Percentiles rank a stretch among this genome's conserved stretches.
phyloP scores from a whole-genome alignment of 2,797 vertebrate species.

The Artibeus lituratus region DNA sequence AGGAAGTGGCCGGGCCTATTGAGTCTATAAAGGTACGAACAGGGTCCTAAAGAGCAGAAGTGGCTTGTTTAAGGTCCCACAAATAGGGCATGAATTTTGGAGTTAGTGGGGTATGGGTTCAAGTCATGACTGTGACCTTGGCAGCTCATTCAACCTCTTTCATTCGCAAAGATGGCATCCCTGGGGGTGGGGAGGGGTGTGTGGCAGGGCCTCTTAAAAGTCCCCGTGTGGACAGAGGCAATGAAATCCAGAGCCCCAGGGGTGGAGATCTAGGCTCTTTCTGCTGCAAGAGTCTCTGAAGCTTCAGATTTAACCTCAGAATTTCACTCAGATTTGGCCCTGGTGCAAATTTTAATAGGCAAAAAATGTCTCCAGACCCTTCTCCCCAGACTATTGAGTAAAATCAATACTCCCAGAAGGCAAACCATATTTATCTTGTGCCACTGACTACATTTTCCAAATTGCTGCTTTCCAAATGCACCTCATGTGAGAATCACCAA shows the following conservation, averaged over 20 bases:
- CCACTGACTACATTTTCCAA: background rate
- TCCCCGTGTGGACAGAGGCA: accelerated
- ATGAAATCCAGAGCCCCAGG: background rate
- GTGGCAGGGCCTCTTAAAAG: background rate
- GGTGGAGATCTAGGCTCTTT: background rate
- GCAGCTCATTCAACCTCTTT: background rate
- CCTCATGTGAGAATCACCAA: background rate
- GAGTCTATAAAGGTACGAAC: background rate
- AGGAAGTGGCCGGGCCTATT: background rate
- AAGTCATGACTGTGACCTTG: background rate
- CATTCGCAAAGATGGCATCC: background rate
- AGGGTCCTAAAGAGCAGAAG: background rate
- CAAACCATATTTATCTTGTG: background rate
- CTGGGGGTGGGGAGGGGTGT: background rate
- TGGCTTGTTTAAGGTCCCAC: background rate
- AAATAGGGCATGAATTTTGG: background rate
- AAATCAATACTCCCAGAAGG: background rate
- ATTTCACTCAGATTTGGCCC: background rate
- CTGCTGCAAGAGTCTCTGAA: background rate
- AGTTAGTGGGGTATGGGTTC: background rate
- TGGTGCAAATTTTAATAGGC: background rate
- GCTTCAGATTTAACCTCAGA: background rate
- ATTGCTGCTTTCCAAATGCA: background rate
- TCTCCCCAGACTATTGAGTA: background rate
- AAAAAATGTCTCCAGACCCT: background rate